Conservation (phyloP, 2,888 invertebrate species). For the Lasioglossum figueresi region DNA sequence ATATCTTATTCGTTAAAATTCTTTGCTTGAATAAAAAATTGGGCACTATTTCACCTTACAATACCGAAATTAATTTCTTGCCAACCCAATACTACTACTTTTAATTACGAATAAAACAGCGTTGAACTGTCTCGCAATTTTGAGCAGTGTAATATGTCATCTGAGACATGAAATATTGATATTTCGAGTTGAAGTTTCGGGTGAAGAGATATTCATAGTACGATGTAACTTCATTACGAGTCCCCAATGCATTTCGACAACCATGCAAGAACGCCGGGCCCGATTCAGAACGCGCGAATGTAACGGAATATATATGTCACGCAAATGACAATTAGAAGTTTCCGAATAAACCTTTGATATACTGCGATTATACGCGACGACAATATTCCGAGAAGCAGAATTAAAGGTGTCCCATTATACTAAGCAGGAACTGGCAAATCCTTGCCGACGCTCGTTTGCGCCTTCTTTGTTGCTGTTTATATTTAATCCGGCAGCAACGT, state of each 20-base stretch:
- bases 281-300: neutral
- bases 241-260: neutral
- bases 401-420: conserved; percentile 16
- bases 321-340: conserved; percentile 19
- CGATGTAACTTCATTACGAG: neutral
- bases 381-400: conserved; percentile 28
- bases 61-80: too few relatives aligned
- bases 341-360: conserved; percentile 26
- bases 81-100: too few relatives aligned
- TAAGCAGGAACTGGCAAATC: conserved; percentile 38
- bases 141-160: neutral
- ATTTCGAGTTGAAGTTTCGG: neutral
- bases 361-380: conserved; percentile 33
- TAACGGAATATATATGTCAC: neutral
- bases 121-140: neutral
- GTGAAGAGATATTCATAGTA: conserved; percentile 5
- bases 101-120: neutral
- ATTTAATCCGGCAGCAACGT: conserved; percentile 56
- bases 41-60: too few relatives aligned
- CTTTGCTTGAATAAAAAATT: too few relatives aligned
- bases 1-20: too few relatives aligned
- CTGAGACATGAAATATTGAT: neutral
- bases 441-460: conserved; percentile 42
- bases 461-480: conserved; percentile 54
- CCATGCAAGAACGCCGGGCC: neutral